A percentile compares a stretch with the other conserved stretches of the same genome.
Conservation (phyloP, 30 jellyfish, hydroid and myxozoan species). For the Aurelia sp. region DNA sequence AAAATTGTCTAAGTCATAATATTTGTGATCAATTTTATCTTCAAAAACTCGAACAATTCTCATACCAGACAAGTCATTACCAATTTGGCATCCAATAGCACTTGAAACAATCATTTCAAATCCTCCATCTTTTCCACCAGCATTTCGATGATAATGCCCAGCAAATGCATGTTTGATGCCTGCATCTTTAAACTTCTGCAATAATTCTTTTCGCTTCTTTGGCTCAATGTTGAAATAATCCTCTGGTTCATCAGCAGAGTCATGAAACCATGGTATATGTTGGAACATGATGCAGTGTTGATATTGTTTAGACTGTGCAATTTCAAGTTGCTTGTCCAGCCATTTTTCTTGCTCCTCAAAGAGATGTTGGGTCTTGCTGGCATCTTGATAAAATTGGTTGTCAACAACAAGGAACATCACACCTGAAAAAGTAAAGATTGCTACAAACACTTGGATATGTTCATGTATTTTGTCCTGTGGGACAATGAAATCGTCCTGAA, state of each 20-base stretch:
- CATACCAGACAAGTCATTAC: constrained; percentile 91
- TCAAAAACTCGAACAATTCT: constrained; percentile 88
- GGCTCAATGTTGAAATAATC: constrained; percentile 86
- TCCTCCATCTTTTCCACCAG: constrained; percentile 87
- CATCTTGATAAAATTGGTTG: constrained; percentile 83
- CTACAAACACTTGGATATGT: too few species aligned
- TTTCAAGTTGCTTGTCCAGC: constrained; percentile 79
- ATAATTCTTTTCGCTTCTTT: constrained; percentile 38
- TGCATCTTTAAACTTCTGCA: constrained; percentile 65
- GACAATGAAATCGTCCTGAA: too few species aligned
- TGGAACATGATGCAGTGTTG: constrained; percentile 83
- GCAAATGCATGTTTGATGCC: constrained; percentile 87
- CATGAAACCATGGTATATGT: constrained; percentile 93
- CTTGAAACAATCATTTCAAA: constrained; percentile 88
- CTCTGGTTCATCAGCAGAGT: constrained; percentile 80
- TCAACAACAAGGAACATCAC: constrained; percentile 78
- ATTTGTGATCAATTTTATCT: constrained; percentile 82
- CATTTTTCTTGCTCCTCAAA: constrained; percentile 82
- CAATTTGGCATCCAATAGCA: constrained; percentile 96
- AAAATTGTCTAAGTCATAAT: constrained; percentile 80
- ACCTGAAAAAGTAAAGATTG: constrained; percentile 51
- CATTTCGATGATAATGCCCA: constrained; percentile 98
- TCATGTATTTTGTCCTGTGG: too few species aligned
- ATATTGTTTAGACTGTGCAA: constrained; percentile 48
- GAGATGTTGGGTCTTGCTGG: constrained; percentile 57